phyloP scores from a whole-genome alignment of 2,797 vertebrate species.

The Onychomys arenicola region DNA sequence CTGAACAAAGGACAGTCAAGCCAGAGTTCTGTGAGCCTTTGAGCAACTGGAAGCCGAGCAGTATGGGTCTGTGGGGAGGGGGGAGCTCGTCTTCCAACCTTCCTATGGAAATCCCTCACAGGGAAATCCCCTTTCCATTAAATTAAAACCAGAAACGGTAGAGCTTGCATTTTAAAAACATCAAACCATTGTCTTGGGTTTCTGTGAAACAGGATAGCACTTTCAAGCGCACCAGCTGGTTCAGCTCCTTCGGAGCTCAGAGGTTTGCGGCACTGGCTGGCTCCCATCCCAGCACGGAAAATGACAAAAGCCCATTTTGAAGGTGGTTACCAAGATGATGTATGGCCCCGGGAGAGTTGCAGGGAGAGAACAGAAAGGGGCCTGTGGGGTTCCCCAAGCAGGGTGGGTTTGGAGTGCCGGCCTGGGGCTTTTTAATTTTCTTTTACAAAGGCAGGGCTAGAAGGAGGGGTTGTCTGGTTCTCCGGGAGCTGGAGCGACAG shows the following conservation, averaged over 20 bases:
- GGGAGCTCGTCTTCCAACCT: background rate
- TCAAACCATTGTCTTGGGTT: slow-evolving; percentile 32
- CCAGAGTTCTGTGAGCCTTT: background rate
- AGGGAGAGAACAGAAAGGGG: background rate
- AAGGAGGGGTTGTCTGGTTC: background rate
- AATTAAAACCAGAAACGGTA: slow-evolving; percentile 64
- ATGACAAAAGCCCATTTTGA: slow-evolving; percentile 47
- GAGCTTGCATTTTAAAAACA: slow-evolving; percentile 19
- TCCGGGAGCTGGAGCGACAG: background rate
- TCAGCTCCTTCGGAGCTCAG: slow-evolving; percentile 30
- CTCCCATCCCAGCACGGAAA: slow-evolving; percentile 42
- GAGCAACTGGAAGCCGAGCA: slow-evolving; percentile 20
- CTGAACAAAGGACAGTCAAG: background rate
- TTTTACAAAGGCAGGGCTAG: background rate
- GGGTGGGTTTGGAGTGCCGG: background rate
- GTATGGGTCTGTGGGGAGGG: background rate
- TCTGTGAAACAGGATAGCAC: slow-evolving; percentile 44
- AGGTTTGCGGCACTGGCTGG: slow-evolving; percentile 9
- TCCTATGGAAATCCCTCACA: slow-evolving; percentile 42
- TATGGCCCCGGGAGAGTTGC: background rate
- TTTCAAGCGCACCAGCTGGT: slow-evolving; percentile 61
- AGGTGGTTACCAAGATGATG: background rate
- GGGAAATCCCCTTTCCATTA: slow-evolving; percentile 60
- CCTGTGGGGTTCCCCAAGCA: background rate
- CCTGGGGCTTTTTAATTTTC: background rate